Base-by-base conservation (phyloP, 2,113 vertebrate species). In the Plotosus lineatus region DNA sequence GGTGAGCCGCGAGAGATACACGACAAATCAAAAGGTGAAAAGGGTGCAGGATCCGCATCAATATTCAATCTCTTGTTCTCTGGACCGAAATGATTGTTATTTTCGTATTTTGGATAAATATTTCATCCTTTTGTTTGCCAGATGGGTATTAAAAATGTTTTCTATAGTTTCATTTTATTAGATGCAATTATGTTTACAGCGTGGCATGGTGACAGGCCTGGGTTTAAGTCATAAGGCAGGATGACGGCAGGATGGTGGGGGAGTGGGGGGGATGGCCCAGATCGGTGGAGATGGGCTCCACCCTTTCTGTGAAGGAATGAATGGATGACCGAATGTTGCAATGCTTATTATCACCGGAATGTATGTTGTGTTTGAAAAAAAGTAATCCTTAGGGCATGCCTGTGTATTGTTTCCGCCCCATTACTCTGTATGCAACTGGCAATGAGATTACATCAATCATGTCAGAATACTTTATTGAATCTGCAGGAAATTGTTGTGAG, bases 361-460 rank as follows among this genome's bases (percentile, higher is more conserved):
- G n/a, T 26, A 15, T 69, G 36, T 42, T 8, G 0, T 40, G 26
- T 69, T 46, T 26, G 1, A 17, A 42, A 42, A 14, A 68, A 26
- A 26, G 5, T 88, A 84, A 48, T 73, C 69, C 90, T 85, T 84
- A 76, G 78, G 88, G 84, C 51, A 78, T 31, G 81, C 50, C 46
- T 65, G 50, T 10, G 21, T 46, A 28, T 69, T 69, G n/a, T 77
- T 80, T 84, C 6, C 0, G 0, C 81, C 86, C 82, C 4, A 31
- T 82, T 3, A 0, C 0, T 84, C 86, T 85, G 9, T 23, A 4
- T 87, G 82, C 84, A 72, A 44, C 71, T 79, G 77, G 84, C 55
- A 1, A 6, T 19, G 14, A 80, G 78, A 79, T 58, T 74, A 40
- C 46, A 75, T 36, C 55, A 40, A n/a, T n/a, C n/a, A n/a, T n/a